Evolutionary conservation across 35 echinoderm and acorn worm species (phyloP), one percentile per base, ranked within the genome.

Genomic region (Diadema setosum): DNA sequence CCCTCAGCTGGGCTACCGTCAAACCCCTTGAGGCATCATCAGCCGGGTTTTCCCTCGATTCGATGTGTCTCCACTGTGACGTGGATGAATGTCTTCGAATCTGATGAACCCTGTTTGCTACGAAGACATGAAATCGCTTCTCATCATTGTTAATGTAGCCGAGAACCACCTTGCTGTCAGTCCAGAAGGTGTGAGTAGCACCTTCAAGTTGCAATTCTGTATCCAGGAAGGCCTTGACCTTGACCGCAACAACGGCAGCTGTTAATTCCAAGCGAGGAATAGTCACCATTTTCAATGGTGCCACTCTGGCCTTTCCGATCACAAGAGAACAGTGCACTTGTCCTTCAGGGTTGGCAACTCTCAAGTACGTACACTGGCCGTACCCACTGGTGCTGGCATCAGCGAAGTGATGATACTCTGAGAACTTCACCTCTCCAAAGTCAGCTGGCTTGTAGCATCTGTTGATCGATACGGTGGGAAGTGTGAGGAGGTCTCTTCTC

Each of bases 261-360:
- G 87, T 86, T 5, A 97, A 63, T 69, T 97, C 91, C 5, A 97
- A 75, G 9, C 91, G 44, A n/a, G n/a, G n/a, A n/a, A n/a, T n/a
- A n/a, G n/a, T n/a, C n/a, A n/a, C n/a, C n/a, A n/a, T n/a, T n/a
- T n/a, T n/a, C n/a, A n/a, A n/a, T n/a, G n/a, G n/a, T n/a, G n/a
- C n/a, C n/a, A n/a, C n/a, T n/a, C 73, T 65, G 20, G 89, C 9
- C 48, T 87, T 87, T 7, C 85, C 85, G 25, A 87, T 87, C 0
- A 81, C 42, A 81, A 87, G 67, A 1, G 85, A 83, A 33, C 85
- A 81, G 40, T 87, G 85, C 12, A 81, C 42, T 8, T 42, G 1
- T 45, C 85, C 67, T 4, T 75, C 27, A 21, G 5, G 36, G 39
- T 87, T 48, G 29, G 45, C 41, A 17, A 80, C 18, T 45, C 42